Evolutionary conservation across 1,140 invertebrate genomes (phyloP).

Genomic region (Caenorhabditis latens): DNA sequence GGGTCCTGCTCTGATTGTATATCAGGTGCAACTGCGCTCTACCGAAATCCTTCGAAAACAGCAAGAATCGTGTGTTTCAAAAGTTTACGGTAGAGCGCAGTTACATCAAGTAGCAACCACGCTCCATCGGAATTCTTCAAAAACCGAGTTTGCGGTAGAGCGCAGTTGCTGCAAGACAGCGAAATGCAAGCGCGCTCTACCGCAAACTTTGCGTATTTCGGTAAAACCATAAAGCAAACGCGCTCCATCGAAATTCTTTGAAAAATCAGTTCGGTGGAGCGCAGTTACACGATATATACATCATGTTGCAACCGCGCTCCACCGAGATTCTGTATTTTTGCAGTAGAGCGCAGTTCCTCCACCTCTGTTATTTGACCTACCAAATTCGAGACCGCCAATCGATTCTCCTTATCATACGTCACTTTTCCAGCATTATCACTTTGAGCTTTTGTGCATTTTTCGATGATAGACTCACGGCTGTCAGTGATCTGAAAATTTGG

Average conservation of each 20-base stretch:
- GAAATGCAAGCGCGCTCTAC: too few relatives aligned
- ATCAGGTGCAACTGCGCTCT: background rate
- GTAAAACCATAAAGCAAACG: too few relatives aligned
- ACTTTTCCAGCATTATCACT: conserved; percentile 83
- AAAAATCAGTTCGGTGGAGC: background rate
- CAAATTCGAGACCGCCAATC: conserved; percentile 66
- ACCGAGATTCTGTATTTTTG: background rate
- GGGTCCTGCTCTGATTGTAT: too few relatives aligned
- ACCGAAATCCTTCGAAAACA: background rate
- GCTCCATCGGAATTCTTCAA: too few relatives aligned
- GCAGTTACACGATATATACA: too few relatives aligned
- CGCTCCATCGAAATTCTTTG: background rate
- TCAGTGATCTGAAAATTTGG: conserved; percentile 53
- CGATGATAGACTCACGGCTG: conserved; percentile 84
- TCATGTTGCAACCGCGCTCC: background rate
- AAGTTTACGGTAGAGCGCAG: too few relatives aligned
- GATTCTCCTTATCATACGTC: conserved; percentile 68
- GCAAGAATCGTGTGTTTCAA: background rate
- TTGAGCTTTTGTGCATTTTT: conserved; percentile 90
- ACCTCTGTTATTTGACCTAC: conserved; percentile 26
- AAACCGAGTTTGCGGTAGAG: too few relatives aligned
- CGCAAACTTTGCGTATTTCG: too few relatives aligned
- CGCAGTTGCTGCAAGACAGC: too few relatives aligned
- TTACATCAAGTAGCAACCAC: too few relatives aligned
- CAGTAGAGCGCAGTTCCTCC: too few relatives aligned